phyloP scores from a whole-genome alignment of 2,113 vertebrate genomes.

The Pipa parva region DNA sequence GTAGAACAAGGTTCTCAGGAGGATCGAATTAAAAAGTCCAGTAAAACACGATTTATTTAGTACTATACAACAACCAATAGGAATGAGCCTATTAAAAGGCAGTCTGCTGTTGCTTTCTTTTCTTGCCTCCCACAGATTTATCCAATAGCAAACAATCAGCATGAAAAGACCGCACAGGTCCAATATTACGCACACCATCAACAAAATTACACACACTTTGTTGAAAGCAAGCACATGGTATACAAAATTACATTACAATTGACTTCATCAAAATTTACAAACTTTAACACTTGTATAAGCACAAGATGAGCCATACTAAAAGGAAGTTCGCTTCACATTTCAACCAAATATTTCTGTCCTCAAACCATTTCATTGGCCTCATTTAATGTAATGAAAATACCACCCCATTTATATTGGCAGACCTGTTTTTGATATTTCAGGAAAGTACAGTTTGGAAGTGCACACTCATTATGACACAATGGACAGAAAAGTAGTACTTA shows the following conservation, averaged over 20 bases:
- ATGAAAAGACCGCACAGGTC: slow-evolving; percentile 1
- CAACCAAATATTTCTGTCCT: neutral
- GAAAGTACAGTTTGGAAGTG: no score
- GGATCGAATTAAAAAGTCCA: neutral
- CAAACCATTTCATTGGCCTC: neutral
- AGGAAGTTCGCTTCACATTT: neutral
- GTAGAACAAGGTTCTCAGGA: neutral
- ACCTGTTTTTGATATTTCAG: neutral
- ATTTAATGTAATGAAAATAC: neutral
- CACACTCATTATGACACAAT: no score
- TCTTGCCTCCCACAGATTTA: neutral
- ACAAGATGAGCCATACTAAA: no score
- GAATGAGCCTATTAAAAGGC: neutral
- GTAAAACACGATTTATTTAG: neutral
- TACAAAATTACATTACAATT: slow-evolving; percentile 6
- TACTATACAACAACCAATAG: neutral
- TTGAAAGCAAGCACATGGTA: slow-evolving; percentile 5
- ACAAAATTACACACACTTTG: neutral
- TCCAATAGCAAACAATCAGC: neutral
- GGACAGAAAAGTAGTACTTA: no score
- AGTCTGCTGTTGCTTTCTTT: neutral
- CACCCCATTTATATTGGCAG: neutral
- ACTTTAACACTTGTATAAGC: neutral
- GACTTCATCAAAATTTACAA: neutral
- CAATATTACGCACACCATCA: slow-evolving; percentile 2